Conservation (phyloP, 2,888 invertebrate species). For the Orthosia cruda region DNA sequence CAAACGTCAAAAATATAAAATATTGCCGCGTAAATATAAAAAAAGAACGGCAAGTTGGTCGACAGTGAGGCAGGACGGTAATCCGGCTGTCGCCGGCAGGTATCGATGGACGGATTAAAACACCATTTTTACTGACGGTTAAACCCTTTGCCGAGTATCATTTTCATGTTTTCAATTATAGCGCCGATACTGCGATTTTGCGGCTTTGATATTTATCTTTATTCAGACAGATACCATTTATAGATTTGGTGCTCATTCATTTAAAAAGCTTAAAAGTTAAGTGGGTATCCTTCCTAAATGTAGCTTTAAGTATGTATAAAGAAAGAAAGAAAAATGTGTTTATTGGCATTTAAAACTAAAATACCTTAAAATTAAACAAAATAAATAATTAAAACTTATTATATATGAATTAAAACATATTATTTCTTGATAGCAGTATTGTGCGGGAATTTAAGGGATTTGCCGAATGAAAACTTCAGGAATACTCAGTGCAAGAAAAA, state of each 20-base stretch:
- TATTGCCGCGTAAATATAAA: conserved; percentile 72
- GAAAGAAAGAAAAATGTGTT: too few relatives aligned
- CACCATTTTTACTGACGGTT: conserved; percentile 88
- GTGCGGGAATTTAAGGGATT: too few relatives aligned
- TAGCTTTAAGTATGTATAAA: too few relatives aligned
- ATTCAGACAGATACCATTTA: conserved; percentile 9
- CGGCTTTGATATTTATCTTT: conserved; percentile 51
- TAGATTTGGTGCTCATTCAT: conserved; percentile 6
- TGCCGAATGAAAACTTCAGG: too few relatives aligned
- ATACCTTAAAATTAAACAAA: too few relatives aligned
- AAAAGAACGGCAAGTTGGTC: conserved; percentile 75
- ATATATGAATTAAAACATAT: too few relatives aligned
- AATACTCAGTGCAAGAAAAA: too few relatives aligned
- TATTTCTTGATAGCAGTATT: too few relatives aligned
- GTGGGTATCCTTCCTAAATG: neutral
- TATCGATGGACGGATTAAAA: conserved; percentile 90
- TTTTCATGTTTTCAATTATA: conserved; percentile 84
- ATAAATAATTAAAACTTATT: too few relatives aligned
- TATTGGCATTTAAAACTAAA: too few relatives aligned
- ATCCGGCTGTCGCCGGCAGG: conserved; percentile 88
- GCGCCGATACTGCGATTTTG: conserved; percentile 72
- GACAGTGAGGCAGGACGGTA: conserved; percentile 81
- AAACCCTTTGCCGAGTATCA: conserved; percentile 81
- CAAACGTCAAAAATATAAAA: conserved; percentile 69
- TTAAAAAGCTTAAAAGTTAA: conserved; percentile 3